Evolutionary conservation across 2,888 invertebrate genomes (phyloP), one percentile per base, ranked within the genome.

Genomic region (Chrysolina haemoptera): DNA sequence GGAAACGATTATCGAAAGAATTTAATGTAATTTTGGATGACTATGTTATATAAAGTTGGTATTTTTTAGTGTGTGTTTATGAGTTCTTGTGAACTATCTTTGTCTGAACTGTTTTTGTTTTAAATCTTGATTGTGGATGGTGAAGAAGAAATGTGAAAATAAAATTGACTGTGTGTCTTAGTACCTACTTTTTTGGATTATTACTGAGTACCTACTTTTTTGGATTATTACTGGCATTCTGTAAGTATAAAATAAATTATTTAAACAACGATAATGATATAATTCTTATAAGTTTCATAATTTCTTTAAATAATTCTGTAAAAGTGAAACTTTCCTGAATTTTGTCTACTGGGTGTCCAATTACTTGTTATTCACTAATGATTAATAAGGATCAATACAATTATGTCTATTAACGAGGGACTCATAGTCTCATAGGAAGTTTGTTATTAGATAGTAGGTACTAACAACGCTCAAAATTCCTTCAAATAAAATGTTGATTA

Each of bases 121-220:
- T 20, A 12, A 5, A 20, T 18, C 10, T 53, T 20, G 10, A 18
- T n/a, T 53, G 53, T 53, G 11, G 20, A 20, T 53, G 18, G 35
- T 18, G 20, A 10, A 53, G 18, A 53, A 53, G 53, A 53, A 53
- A 53, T 53, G 53, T 53, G 53, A 20, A 11, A 53, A 53, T 20
- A 20, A 20, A 5, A 18, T 53, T 20, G 43, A 53, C 20, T 18
- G 20, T 53, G 20, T 20, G 12, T 20, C 18, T 4, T 9, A 22
- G 20, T 12, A 53, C n/a, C n/a, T n/a, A n/a, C 11, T 53, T n/a
- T 18, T 16, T 53, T 2, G 48, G 48, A 48, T 48, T 48, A 48
- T 10, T 16, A 48, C 16, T 48, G 9, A n/a, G n/a, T n/a, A n/a
- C n/a, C n/a, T n/a, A n/a, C 11, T 53, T n/a, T 18, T 16, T 53